Base-by-base conservation (phyloP, 2,888 invertebrate species). In the Trisateles emortualis region DNA sequence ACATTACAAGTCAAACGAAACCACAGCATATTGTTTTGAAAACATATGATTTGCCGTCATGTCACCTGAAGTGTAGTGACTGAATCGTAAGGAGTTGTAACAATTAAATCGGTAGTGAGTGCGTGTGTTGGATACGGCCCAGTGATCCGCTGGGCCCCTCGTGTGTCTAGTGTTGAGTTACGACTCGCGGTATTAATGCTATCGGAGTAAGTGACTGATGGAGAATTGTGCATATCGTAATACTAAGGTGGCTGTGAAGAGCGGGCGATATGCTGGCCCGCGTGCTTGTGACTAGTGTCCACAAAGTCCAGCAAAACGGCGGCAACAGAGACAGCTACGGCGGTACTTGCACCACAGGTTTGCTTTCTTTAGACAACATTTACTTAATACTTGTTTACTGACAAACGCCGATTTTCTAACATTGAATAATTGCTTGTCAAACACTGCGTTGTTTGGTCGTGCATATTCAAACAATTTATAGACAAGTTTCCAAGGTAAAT, bases 291-390 rank as follows among this genome's bases (percentile, higher is more conserved):
- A 81, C 81, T 89, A 88, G 86, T 72, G 78, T 65, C 68, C 71
- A 60, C 73, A 66, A 76, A 86, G 76, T 85, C 79, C 84, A 76
- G 76, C 91, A 92, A 87, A 74, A 92, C 92, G 92, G 92, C 91
- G 81, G 78, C 87, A 64, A 81, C 86, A 67, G 86, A 86, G 72
- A 71, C 87, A 70, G 82, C 80, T 60, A 56, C 73, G 62, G 74
- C 85, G 80, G 86, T 81, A 79, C 87, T 86, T 69, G 86, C 87
- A 81, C 86, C 87, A 85, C 88, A 90, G 90, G 90, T 90, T 83
- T 61, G 81, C 76, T 72, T 74, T 72, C 59, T 52, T 67, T 57
- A 56, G 49, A 60, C 44, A 52, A 56, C 53, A 47, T 57, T 69
- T 47, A 63, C 50, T 59, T 30, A 53, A 49, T 54, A 65, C 56